Evolutionary conservation across 2,113 vertebrate genomes (phyloP).

Genomic region (Amia ocellicauda): DNA sequence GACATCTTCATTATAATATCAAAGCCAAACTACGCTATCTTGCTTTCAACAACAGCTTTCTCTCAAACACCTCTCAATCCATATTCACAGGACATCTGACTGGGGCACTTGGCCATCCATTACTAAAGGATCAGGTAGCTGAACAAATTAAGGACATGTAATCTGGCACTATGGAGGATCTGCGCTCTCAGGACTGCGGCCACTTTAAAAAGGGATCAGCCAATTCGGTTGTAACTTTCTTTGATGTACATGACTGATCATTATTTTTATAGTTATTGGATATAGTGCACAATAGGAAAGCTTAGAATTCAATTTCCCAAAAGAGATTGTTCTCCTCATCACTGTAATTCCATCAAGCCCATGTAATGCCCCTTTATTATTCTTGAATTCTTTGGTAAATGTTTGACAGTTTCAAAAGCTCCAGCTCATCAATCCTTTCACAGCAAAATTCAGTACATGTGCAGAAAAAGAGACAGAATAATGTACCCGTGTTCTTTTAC

Average conservation of each 20-base stretch:
- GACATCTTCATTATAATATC: background rate
- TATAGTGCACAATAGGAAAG: no score
- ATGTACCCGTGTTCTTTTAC: no score
- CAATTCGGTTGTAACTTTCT: background rate
- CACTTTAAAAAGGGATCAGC: conserved; percentile 1
- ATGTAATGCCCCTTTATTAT: background rate
- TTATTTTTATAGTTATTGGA: no score
- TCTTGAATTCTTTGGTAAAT: background rate
- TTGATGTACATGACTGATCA: no score
- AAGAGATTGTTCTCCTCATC: background rate
- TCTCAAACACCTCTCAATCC: no score
- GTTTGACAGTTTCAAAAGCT: background rate
- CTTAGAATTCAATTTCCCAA: background rate
- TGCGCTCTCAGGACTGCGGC: background rate
- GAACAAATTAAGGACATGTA: conserved; percentile 12
- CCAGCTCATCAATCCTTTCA: no score
- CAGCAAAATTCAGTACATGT: no score
- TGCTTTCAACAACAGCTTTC: no score
- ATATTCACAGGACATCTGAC: background rate
- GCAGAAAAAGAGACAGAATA: no score
- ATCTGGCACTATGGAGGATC: background rate
- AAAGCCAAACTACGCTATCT: background rate
- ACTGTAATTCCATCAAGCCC: background rate
- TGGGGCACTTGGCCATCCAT: background rate
- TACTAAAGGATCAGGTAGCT: background rate